Base-by-base conservation (phyloP, 2,797 vertebrate species). In the Tragopan temminckii region DNA sequence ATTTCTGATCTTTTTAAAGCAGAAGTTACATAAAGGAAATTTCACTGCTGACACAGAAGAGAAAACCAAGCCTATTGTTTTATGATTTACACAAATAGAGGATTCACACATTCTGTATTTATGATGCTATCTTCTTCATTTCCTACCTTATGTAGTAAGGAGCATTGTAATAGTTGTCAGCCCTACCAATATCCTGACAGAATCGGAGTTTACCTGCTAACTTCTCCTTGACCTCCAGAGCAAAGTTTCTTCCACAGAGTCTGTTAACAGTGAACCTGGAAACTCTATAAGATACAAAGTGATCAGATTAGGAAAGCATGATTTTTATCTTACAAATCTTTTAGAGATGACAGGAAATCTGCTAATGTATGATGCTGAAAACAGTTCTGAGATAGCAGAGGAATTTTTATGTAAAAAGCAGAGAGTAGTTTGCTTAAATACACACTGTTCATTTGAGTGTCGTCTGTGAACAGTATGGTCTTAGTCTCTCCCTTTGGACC, bases 101-200 rank as follows among this genome's bases (percentile, higher is more conserved):
- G 3, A 24, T 63, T 85, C 21, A 31, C 17, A 63, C 10, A 24
- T 74, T 50, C 27, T 67, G 9, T 14, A 24, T 80, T 74, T 83
- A 16, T 48, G 33, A 50, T 55, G 17, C 48, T 80, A 10, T 38
- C 38, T 83, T 76, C 21, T 85, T 36, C n/a, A 7, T 23, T 81
- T 87, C 45, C 63, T 75, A 76, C 29, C 7, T 70, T 50, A 43
- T 15, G 42, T 61, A 38, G 7, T 68, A 57, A 61, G 27, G n/a
- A 13, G 6, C 24, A 40, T 35, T 71, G 46, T 57, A 53, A 43
- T 48, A 21, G 24, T 69, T 79, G 38, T 88, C 50, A 40, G 29
- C 4, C 3, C 38, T 58, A 13, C 38, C 29, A 46, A 0, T 70
- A 21, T 11, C 0, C 0, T 71, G 19, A 7, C 11, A 45, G 75